Base-by-base conservation (phyloP, 2,113 vertebrate genomes). In the Dicaeum eximium region DNA sequence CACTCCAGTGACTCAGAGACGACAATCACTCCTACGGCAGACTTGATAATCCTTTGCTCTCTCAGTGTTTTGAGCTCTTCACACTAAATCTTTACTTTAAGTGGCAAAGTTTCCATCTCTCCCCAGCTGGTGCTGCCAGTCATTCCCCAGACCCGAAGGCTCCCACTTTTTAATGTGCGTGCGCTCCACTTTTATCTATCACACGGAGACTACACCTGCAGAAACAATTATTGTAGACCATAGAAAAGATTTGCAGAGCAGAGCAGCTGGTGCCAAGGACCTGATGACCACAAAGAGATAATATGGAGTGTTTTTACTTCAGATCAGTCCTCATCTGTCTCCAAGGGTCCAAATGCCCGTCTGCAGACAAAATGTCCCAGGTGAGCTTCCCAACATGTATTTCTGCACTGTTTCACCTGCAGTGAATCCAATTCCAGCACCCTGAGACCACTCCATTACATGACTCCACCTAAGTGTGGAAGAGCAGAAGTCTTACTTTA, bases 81-180 rank as follows among this genome's bases (percentile, higher is more conserved):
- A 58, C 24, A 48, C 67, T 91, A 78, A 91, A 88, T 86, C 60
- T 86, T 90, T 88, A 78, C 66, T 38, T 79, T 72, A 95, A 82
- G 50, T 58, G 70, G 35, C 30, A 44, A 66, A 54, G 61, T 85
- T 92, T 89, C 62, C 37, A 22, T 56, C 20, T 73, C 62, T 82
- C 33, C 88, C 79, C 90, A 92, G 85, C 64, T 88, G 60, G 54
- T 88, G 45, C 82, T 95, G 71, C 50, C 82, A 88, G 86, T 94
- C 79, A 94, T 72, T 88, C 3, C 25, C 15, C 42, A 88, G 75
- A 88, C 67, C 61, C 80, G 7, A 93, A 90, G 71, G 38, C 38
- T 94, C 38, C n/a, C 45, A 35, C 62, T 80, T 81, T 80, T 67
- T 64, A 72, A 69, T 57, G 44, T 57, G 30, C n/a, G 1, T 79